Evolutionary conservation across 2,888 invertebrate genomes (phyloP), one percentile per base, ranked within the genome.

Genomic region (Pachliopta kotzebuea): DNA sequence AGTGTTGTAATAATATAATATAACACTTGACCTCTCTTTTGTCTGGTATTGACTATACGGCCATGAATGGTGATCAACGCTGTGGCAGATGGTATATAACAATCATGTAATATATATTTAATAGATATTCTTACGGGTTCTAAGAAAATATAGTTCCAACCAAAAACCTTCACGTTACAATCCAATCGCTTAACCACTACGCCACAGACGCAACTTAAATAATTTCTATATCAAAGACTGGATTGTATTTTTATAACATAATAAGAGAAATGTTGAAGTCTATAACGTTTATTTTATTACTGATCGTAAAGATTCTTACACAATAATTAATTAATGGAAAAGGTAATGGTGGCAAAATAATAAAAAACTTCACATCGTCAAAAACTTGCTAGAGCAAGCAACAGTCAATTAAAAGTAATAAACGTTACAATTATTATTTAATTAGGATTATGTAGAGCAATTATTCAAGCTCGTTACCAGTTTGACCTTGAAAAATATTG

Each of bases 401-500:
- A 45, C 18, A 18, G 45, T n/a, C 18, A n/a, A 45, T 45, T 18
- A 45, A n/a, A n/a, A 45, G 45, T 45, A n/a, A 45, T n/a, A 45
- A 45, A 45, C n/a, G 45, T 45, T 45, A 37, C 18, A 45, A 45
- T n/a, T 18, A 18, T 45, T 7, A 18, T n/a, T 52, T 49, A 20
- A n/a, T 49, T 18, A 52, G 50, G 50, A 23, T 4, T 23, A 3
- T 21, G 50, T 21, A 21, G 11, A 4, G 50, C 6, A 21, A 52
- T 52, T 52, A 52, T 52, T 52, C 21, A 1, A 8, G 11, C 14
- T 52, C 50, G 50, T 52, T 52, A 52, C 50, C 50, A 52, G 50
- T 52, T 52, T 52, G 50, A 23, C 50, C 21, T 52, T 52, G 50
- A 52, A 52, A 52, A 21, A 52, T 6, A 52, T 52, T 52, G 50